These are phyloP conservation scores for Aleiodes sp. DNA, from an alignment of 1,140 invertebrate genomes.

Conservation along the genomic window DNA sequence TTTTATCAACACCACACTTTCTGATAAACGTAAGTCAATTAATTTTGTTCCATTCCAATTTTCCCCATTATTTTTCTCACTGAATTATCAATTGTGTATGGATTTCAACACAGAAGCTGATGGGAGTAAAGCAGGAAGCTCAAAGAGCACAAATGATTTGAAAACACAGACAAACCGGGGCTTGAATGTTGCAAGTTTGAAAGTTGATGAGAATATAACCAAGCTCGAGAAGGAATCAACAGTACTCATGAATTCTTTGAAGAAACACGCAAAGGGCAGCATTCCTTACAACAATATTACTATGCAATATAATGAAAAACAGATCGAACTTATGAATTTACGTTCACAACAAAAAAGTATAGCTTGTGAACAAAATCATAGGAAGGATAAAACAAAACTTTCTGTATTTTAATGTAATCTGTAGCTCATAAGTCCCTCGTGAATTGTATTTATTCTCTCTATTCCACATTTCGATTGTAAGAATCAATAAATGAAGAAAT, in stretches of 20 bases:
- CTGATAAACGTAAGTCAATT: conserved; percentile 59
- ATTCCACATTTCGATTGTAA: conserved; percentile 51
- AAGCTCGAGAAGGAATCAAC: conserved; percentile 74
- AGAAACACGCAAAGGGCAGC: conserved; percentile 69
- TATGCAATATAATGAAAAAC: conserved; percentile 70
- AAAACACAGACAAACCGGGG: conserved; percentile 73
- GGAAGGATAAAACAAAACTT: conserved; percentile 76
- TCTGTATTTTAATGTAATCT: conserved; percentile 70
- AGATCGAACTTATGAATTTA: conserved; percentile 71
- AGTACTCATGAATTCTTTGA: conserved; percentile 73
- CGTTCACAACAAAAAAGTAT: conserved; percentile 72
- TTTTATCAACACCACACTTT: conserved; percentile 80
- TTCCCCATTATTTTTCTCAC: neutral
- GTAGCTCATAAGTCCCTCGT: neutral
- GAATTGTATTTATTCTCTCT: conserved; percentile 33
- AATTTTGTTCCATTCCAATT: neutral
- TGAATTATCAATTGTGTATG: neutral
- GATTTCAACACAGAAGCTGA: conserved; percentile 44
- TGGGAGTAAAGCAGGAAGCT: conserved; percentile 44
- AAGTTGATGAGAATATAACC: conserved; percentile 77
- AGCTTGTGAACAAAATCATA: conserved; percentile 73
- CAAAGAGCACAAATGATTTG: conserved; percentile 57
- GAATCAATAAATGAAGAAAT: neutral
- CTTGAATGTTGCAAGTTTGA: conserved; percentile 80
- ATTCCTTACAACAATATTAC: conserved; percentile 70